Base-by-base conservation (phyloP, 2,888 invertebrate species). In the Lasioglossum villosulum region DNA sequence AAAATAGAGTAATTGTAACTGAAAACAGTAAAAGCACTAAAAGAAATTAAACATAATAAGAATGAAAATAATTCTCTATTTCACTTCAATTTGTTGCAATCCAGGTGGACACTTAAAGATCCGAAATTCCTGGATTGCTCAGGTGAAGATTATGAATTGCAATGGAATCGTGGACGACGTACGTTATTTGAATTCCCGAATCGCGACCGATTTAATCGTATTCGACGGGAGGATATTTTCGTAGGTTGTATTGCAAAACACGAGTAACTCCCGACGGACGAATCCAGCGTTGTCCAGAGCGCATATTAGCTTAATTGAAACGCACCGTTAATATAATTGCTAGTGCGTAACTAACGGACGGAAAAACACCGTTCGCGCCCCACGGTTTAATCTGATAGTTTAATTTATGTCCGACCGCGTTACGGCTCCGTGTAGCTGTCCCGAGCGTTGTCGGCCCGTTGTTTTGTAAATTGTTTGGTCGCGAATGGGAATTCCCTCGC, bases 251-350 rank as follows among this genome's bases (percentile, higher is more conserved):
- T 78, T 56, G 80, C 52, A 30, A 23, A 85, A 84, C 76, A 63
- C 37, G 74, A 30, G 34, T 1, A 56, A 72, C 66, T 75, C 86
- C 75, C 75, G n/a, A 6, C 27, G 86, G 78, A 12, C 37, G 68
- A 71, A 52, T 75, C 34, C n/a, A 76, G 23, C 68, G 70, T 34
- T 45, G 82, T 82, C 83, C 88, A 70, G 78, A 23, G 77, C 71
- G 83, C 84, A 83, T 88, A 90, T 90, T 90, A 89, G 88, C 89
- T 90, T 90, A 90, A 90, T 90, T 90, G 89, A 90, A 90, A 90
- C 85, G 80, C 86, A 75, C 82, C 84, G 84, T 90, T 90, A 86
- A 90, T 89, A 90, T 89, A 89, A 90, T 89, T 89, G 88, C 71
- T 80, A 81, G 83, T 83, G 87, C 89, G 89, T 83, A 89, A 86